Conservation (phyloP, 1,140 invertebrate species). For the Bombus haemorrhoidalis region DNA sequence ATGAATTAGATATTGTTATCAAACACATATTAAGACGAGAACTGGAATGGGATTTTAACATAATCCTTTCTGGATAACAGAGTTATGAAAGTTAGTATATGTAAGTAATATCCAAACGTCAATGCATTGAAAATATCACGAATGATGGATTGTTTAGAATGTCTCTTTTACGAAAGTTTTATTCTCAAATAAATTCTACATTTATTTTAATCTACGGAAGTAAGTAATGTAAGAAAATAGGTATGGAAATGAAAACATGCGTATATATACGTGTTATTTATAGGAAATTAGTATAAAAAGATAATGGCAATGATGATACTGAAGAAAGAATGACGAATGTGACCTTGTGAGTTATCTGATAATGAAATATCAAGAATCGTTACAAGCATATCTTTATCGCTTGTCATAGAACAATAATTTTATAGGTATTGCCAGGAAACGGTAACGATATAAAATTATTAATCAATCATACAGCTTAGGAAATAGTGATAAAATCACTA, state of each 20-base stretch:
- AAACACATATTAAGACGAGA: not conserved
- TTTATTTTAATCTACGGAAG: not conserved
- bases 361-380: not conserved
- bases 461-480: not conserved
- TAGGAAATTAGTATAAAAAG: not conserved
- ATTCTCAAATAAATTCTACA: not conserved
- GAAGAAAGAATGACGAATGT: not conserved
- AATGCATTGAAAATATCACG: not conserved
- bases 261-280: not conserved
- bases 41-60: not conserved
- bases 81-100: not conserved
- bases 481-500: not conserved
- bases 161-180: not conserved
- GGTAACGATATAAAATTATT: not conserved
- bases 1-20: not conserved
- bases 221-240: too few species aligned
- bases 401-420: not conserved
- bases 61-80: not conserved
- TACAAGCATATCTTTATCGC: not conserved
- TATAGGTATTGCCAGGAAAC: not conserved
- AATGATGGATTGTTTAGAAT: not conserved
- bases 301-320: not conserved
- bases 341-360: not conserved
- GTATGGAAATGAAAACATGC: too few species aligned
- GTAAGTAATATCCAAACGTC: not conserved